A percentile compares a stretch with the other conserved stretches of the same genome.
phyloP scores from a whole-genome alignment of 2,888 invertebrate genomes.

The Camponotus fellah region DNA sequence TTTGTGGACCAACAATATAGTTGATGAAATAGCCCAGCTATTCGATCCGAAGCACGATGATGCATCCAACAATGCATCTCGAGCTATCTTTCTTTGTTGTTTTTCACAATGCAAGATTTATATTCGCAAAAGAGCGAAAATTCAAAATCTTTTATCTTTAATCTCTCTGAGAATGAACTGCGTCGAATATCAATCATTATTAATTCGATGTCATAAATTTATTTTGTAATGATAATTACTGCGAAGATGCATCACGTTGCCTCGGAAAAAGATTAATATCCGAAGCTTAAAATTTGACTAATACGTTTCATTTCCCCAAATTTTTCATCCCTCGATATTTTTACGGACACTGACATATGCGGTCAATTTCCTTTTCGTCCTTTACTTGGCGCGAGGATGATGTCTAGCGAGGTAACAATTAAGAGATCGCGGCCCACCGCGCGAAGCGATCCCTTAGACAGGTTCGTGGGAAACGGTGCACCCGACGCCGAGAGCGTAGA shows the following conservation, averaged over 20 bases:
- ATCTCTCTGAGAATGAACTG: too few relatives aligned
- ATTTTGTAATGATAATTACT: not conserved
- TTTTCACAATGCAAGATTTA: not conserved
- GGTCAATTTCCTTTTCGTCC: slow-evolving; percentile 13
- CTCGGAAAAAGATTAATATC: not conserved
- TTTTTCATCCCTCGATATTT: not conserved
- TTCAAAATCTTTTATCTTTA: not conserved
- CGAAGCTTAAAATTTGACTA: not conserved
- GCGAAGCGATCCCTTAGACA: slow-evolving; percentile 66
- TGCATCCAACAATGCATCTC: not conserved
- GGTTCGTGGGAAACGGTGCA: slow-evolving; percentile 85
- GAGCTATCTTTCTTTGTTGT: not conserved
- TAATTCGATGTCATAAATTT: not conserved
- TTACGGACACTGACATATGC: slow-evolving; percentile 7
- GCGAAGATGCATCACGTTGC: not conserved
- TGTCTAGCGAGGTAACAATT: slow-evolving; percentile 75
- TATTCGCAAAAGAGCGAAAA: not conserved
- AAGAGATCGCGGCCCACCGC: slow-evolving; percentile 78
- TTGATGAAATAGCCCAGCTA: not conserved
- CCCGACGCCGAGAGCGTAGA: slow-evolving; percentile 73
- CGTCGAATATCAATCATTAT: not conserved
- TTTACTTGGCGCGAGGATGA: slow-evolving; percentile 32
- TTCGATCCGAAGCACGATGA: not conserved
- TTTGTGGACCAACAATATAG: slow-evolving; percentile 4
- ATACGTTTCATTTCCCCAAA: not conserved